A percentile compares a stretch with the other conserved stretches of the same genome.
Conservation (phyloP, 2,888 invertebrate species). For the Drosophila kokeensis region DNA sequence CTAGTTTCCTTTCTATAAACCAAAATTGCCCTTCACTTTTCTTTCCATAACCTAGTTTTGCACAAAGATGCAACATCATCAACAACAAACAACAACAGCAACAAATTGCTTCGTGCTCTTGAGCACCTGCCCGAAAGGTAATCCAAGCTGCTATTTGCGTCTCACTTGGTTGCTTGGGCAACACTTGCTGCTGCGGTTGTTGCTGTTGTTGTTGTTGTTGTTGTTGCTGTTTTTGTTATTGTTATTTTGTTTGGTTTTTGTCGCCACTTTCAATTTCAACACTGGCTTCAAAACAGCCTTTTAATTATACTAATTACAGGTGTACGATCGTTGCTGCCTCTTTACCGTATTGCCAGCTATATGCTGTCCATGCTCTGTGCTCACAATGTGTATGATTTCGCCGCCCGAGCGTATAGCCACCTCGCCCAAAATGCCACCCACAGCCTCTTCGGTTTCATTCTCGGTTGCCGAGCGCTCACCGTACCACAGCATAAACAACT, state of each 20-base stretch:
- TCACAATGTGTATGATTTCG: constrained; percentile 84
- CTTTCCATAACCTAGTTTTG: constrained; percentile 81
- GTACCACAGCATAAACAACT: constrained; percentile 86
- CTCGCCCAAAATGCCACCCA: constrained; percentile 85
- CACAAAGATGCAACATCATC: constrained; percentile 79
- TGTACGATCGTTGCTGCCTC: constrained; percentile 13
- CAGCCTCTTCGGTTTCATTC: constrained; percentile 84
- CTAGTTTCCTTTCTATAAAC: constrained; percentile 75
- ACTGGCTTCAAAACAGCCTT: constrained; percentile 46
- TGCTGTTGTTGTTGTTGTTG: constrained; percentile 12
- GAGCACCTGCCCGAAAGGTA: constrained; percentile 74
- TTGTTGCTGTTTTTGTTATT: constrained; percentile 19
- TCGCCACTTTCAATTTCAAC: constrained; percentile 76
- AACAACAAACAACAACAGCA: constrained; percentile 36
- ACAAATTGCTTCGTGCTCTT: constrained; percentile 63
- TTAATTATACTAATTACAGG: constrained; percentile 76
- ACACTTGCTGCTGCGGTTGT: constrained; percentile 48
- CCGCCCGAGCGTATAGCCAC: constrained; percentile 85
- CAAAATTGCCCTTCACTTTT: constrained; percentile 78
- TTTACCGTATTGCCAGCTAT: constrained; percentile 84
- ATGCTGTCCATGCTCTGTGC: constrained; percentile 82
- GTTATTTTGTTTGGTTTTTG: constrained; percentile 19
- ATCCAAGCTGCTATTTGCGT: constrained; percentile 74
- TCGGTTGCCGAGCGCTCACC: constrained; percentile 84
- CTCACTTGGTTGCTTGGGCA: constrained; percentile 78